phyloP scores from a whole-genome alignment of 2,113 vertebrate species.

The Piprites chloris region DNA sequence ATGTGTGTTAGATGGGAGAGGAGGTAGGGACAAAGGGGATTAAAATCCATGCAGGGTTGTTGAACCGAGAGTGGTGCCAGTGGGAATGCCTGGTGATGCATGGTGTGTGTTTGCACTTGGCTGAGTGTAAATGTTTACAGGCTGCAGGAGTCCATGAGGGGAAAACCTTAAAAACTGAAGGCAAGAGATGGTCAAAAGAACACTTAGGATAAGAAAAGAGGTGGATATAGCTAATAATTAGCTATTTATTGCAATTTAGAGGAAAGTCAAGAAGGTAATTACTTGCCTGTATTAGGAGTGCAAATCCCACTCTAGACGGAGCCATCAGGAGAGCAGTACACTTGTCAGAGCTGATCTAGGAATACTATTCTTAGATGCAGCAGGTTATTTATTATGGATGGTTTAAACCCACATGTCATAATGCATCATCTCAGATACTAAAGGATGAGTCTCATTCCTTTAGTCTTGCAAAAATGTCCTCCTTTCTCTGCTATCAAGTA shows the following conservation, averaged over 20 bases:
- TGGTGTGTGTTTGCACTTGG: background rate
- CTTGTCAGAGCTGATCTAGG: slow-evolving; percentile 25
- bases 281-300: background rate
- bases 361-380: background rate
- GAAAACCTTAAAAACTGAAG: background rate
- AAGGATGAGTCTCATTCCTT: background rate
- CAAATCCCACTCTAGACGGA: background rate
- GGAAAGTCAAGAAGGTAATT: background rate
- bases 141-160: background rate
- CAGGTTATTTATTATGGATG: slow-evolving; percentile 30
- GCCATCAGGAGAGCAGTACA: background rate
- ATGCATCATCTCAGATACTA: slow-evolving; percentile 1
- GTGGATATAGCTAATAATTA: background rate
- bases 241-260: background rate
- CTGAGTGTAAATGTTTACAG: accelerated
- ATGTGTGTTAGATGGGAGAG: accelerated
- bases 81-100: background rate
- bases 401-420: slow-evolving; percentile 13
- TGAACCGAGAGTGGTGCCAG: background rate
- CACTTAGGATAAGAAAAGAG: background rate
- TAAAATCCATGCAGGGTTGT: accelerated
- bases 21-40: background rate
- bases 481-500: background rate
- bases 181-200: background rate
- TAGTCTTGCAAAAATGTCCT: background rate